Conservation (phyloP, 2,113 vertebrate genomes). For the Antigone vipio region DNA sequence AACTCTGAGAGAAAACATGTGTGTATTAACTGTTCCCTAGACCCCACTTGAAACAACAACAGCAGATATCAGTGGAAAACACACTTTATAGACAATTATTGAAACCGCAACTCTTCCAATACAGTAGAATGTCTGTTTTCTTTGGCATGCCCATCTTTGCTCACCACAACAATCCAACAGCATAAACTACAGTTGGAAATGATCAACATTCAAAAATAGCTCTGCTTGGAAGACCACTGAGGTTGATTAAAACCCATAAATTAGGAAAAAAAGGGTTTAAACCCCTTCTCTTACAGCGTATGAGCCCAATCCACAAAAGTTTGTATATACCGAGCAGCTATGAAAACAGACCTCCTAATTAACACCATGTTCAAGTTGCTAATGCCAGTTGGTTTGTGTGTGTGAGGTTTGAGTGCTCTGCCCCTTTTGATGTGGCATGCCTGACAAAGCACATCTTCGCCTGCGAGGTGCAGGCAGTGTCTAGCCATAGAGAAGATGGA, state of each 20-base stretch:
- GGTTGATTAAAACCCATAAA: background rate
- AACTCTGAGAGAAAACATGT: background rate
- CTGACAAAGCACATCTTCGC: background rate
- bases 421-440: background rate
- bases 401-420: background rate
- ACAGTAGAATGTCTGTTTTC: background rate
- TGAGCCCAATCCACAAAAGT: background rate
- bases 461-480: background rate
- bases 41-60: background rate
- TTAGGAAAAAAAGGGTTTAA: background rate
- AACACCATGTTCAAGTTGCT: rapidly evolving
- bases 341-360: background rate
- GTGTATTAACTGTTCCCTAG: background rate
- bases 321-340: background rate
- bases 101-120: background rate
- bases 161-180: background rate
- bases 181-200: background rate
- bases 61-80: background rate
- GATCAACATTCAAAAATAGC: background rate
- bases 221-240: background rate
- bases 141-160: background rate
- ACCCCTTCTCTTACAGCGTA: background rate
- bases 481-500: rapidly evolving
- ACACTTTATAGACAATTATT: background rate
- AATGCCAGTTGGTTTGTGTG: background rate